Conservation (phyloP, 2,113 vertebrate species). For the Oryzias melastigma region DNA sequence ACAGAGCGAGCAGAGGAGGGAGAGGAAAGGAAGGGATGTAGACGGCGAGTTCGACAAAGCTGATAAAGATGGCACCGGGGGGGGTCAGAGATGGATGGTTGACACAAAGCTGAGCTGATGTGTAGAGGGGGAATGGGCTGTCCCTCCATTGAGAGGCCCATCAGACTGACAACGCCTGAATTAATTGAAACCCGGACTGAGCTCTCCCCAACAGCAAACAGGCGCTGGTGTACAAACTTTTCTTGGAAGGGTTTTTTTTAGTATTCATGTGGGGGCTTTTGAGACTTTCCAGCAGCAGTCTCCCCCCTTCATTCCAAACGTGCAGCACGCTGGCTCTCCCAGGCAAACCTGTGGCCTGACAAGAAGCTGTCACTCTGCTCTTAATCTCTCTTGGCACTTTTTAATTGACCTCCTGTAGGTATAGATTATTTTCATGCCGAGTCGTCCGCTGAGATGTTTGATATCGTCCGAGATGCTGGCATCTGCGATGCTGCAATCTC, state of each 20-base stretch:
- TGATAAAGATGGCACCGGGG: constrained; percentile 57
- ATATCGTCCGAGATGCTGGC: constrained; percentile 70
- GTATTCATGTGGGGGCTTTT: constrained; percentile 76
- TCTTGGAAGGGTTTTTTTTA: constrained; percentile 68
- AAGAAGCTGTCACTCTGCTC: constrained; percentile 82
- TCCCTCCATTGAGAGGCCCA: constrained; percentile 93
- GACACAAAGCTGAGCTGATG: constrained; percentile 92
- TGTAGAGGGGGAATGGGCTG: constrained; percentile 84
- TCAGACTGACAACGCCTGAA: constrained; percentile 88
- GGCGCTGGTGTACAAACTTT: constrained; percentile 94
- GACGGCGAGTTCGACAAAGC: constrained; percentile 20
- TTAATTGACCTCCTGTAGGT: constrained; percentile 96
- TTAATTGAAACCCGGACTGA: constrained; percentile 91
- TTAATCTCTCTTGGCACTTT: constrained; percentile 92
- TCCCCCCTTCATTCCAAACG: constrained; percentile 36
- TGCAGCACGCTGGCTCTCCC: constrained; percentile 36
- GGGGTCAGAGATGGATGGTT: constrained; percentile 88
- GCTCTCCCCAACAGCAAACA: constrained; percentile 86
- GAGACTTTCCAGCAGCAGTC: constrained; percentile 52
- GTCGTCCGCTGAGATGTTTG: constrained; percentile 75
- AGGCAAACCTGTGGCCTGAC: constrained; percentile 73
- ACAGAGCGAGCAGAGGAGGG: constrained; percentile 62
- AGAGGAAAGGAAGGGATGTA: constrained; percentile 13
- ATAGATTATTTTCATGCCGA: constrained; percentile 87
- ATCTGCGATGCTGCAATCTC: constrained; percentile 57